Base-by-base conservation (phyloP, 1,140 invertebrate species). In the Cepaea nemoralis region DNA sequence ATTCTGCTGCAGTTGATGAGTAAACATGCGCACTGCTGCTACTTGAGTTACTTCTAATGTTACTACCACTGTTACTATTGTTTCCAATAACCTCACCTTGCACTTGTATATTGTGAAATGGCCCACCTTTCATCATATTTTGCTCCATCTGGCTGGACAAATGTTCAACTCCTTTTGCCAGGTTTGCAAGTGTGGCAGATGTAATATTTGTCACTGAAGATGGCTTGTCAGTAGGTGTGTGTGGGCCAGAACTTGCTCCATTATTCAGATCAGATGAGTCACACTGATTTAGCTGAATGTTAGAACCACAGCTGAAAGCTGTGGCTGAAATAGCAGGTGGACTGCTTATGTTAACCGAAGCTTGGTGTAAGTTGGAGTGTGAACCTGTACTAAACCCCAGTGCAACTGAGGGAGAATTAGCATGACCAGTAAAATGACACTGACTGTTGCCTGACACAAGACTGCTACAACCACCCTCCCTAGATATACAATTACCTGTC, bases 121-220 rank as follows among this genome's bases (percentile, higher is more conserved):
- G 90, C 40, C 91, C 91, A 77, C 90, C 90, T 81, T 91, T 90
- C 87, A 91, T 89, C 90, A 91, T 91, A 70, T 91, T 90, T 81
- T 91, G 90, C 83, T 91, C 87, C 89, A 91, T 91, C 82, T 91
- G 89, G 83, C 90, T 89, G 19, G 90, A 90, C 78, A 91, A 84
- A 83, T 91, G 88, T 86, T 91, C 91, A 50, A 91, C 89, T 50
- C 90, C 91, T 84, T 91, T 91, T 1, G 90, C 90, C 71, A 91
- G 86, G 79, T 91, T 91, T 12, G 90, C 91, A 71, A 91, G 83
- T 74, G 86, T 89, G 35, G 91, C 87, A 63, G 91, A 91, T 24
- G 91, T 91, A 78, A 91, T 91, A 83, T 91, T 91, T 24, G 89
- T 90, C 88, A 91, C 87, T 33, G 86, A 86, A 0, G 77, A 76